Base-by-base conservation (phyloP, 2,888 invertebrate genomes). In the Apotomis turbidana region DNA sequence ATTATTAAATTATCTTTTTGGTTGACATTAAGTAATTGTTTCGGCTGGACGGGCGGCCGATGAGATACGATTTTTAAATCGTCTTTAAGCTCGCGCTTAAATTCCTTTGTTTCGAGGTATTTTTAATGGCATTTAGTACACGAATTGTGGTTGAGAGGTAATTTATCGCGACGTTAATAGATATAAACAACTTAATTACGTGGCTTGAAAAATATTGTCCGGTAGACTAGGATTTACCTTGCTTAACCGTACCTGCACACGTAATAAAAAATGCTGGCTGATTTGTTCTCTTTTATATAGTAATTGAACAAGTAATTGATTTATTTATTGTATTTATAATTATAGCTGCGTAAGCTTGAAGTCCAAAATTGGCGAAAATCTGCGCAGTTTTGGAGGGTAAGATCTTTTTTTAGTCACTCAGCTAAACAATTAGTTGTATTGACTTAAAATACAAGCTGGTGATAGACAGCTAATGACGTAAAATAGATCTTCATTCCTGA, bases 11-110 rank as follows among this genome's bases (percentile, higher is more conserved):
- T 93, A 93, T 93, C 89, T 92, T 91, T 91, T 90, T 90, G 86
- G 91, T 89, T 90, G 93, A 93, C 92, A 90, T 92, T 93, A 93
- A 93, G 93, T 93, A 93, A 93, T 93, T 93, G 93, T 93, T 91
- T 90, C 80, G 81, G 82, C 83, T 83, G 82, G 87, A 86, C 88
- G 82, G 83, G 88, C 85, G 85, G 83, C 84, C 83, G 77, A 74
- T 74, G 88, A 90, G 84, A 78, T 86, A 90, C 88, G 78, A 82
- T 79, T 85, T 87, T 87, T 84, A 86, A 89, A 88, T 87, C 85
- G 85, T 84, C 85, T 83, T 83, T 83, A 80, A 79, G 80, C 78
- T 81, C 81, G 79, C 77, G 76, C 77, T 82, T 76, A 81, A 85
- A 90, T 90, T 87, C 86, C 84, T 86, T 81, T 78, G 82, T 84